Evolutionary conservation across 2,113 vertebrate species (phyloP).

Genomic region (Cervus canadensis): DNA sequence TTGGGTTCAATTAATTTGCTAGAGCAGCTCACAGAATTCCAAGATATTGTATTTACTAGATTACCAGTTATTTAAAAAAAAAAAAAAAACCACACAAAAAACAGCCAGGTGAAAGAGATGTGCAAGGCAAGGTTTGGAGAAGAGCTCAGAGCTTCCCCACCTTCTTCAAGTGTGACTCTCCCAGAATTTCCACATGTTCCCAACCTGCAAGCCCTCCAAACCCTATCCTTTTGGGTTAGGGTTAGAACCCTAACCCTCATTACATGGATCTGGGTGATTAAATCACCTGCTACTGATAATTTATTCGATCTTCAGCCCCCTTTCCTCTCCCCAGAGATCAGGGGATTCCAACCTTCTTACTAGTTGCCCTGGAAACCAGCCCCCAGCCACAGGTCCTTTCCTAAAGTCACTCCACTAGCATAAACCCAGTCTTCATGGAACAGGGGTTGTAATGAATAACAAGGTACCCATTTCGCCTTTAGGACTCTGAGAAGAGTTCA

Average conservation of each 20-base stretch:
- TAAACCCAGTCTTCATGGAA: neutral
- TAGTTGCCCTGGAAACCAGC: neutral
- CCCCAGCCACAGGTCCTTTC: neutral
- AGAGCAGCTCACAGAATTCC: neutral
- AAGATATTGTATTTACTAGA: neutral
- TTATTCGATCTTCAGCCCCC: neutral
- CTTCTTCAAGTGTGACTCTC: neutral
- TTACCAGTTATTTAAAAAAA: neutral
- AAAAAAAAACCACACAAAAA: neutral
- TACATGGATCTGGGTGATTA: neutral
- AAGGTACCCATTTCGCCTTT: neutral
- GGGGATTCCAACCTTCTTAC: neutral
- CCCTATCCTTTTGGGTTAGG: neutral
- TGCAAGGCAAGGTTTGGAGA: neutral
- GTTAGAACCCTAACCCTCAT: neutral
- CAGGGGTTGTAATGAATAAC: neutral
- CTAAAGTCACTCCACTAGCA: neutral
- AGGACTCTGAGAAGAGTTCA: neutral
- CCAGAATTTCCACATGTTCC: neutral
- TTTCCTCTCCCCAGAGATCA: neutral
- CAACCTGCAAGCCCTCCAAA: neutral
- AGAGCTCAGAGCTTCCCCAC: neutral
- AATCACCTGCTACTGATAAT: neutral
- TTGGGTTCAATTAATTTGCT: neutral
- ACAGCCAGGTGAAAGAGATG: neutral